A percentile compares a stretch with the other conserved stretches of the same genome.
phyloP scores from a whole-genome alignment of 2,113 vertebrate species.

The Eonycteris spelaea region DNA sequence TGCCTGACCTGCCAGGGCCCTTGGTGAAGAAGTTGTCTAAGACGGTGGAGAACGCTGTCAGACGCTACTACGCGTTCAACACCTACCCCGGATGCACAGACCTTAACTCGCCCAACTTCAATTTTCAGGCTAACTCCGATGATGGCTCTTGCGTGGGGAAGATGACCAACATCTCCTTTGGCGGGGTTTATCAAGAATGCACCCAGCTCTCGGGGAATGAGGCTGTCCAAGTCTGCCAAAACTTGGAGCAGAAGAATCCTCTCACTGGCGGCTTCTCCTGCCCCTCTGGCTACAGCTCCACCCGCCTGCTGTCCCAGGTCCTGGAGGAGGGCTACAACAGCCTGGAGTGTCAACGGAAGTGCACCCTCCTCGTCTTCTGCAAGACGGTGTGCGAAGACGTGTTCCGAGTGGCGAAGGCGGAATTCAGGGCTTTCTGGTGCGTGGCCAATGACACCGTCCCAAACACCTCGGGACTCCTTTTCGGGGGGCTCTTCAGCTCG shows the following conservation, averaged over 20 bases:
- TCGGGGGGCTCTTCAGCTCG: slow-evolving; percentile 89
- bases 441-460: neutral
- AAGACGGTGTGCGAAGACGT: slow-evolving; percentile 80
- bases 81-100: slow-evolving; percentile 89
- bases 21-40: slow-evolving; percentile 83
- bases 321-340: slow-evolving; percentile 85
- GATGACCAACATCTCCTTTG: slow-evolving; percentile 89
- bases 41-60: slow-evolving; percentile 81
- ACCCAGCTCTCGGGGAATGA: slow-evolving; percentile 26
- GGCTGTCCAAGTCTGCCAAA: slow-evolving; percentile 76
- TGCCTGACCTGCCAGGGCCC: slow-evolving; percentile 88
- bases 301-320: slow-evolving; percentile 84
- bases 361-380: slow-evolving; percentile 78
- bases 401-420: slow-evolving; percentile 82
- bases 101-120: slow-evolving; percentile 86
- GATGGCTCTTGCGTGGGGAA: slow-evolving; percentile 88
- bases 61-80: slow-evolving; percentile 90
- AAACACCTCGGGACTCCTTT: slow-evolving; percentile 84
- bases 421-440: slow-evolving; percentile 89
- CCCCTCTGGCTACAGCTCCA: slow-evolving; percentile 72
- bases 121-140: slow-evolving; percentile 91
- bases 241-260: slow-evolving; percentile 87
- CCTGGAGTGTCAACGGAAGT: slow-evolving; percentile 80
- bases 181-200: slow-evolving; percentile 90
- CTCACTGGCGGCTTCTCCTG: slow-evolving; percentile 87